Evolutionary conservation across 2,113 vertebrate genomes (phyloP), one percentile per base, ranked within the genome.

Genomic region (Tricholaema leucomelas): DNA sequence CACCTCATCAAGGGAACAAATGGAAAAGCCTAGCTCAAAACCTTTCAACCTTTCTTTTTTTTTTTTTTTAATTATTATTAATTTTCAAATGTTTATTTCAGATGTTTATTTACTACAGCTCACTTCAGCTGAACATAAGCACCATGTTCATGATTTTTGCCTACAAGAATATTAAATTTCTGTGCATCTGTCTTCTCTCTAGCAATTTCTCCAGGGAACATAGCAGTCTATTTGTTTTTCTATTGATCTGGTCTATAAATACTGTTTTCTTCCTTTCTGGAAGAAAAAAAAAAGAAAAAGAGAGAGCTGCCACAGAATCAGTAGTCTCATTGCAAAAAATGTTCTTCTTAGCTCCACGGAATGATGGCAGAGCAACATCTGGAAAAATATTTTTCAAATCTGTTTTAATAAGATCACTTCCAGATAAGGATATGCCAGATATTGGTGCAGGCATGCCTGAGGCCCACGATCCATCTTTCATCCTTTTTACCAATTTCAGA

Each of bases 391-490:
- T 97, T 96, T 93, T 85, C 76, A 88, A 93, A 90, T 92, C 90
- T 87, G 67, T 92, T 96, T 96, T 92, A 97, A 91, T 95, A 97
- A 97, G 95, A 28, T n/a, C 77, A 87, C 76, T 70, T 90, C 75
- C 90, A 96, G 93, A 94, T 81, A 92, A 87, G 59, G 84, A 93
- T 92, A 91, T 10, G 70, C 83, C 71, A 92, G 72, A 85, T 82
- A 94, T 80, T 59, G 36, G 90, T 82, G 90, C 85, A 95, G 92
- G 94, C 92, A 93, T 81, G 96, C 96, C 96, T 65, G 75, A 73
- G 96, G 97, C 96, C 95, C 75, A 73, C 74, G 92, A 97, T 97
- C 96, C 88, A 95, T 97, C 96, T 97, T 96, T 93, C 92, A 92
- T 89, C 89, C 95, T 85, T 92, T 92, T 97, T 95, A 87, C 93